Evolutionary conservation across 1,140 invertebrate genomes (phyloP).

Genomic region (Acyrthosiphon pisum): DNA sequence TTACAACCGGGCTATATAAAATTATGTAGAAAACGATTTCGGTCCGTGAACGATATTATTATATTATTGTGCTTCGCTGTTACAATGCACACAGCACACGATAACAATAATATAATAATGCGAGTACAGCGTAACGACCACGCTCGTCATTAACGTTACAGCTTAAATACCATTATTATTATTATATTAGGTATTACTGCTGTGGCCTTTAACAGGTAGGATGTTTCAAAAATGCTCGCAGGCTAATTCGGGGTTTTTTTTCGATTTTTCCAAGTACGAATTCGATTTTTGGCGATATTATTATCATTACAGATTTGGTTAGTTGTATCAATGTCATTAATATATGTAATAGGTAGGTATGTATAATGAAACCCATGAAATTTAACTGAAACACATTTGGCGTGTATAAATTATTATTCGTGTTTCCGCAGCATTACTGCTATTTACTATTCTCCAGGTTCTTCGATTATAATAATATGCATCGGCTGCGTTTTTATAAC

Average conservation of each 20-base stretch:
- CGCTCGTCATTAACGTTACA: background rate
- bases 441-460: background rate
- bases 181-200: too few species aligned
- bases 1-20: background rate
- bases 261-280: background rate
- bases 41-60: background rate
- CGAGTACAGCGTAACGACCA: background rate
- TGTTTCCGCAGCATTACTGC: background rate
- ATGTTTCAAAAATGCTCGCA: background rate
- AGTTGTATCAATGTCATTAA: too few species aligned
- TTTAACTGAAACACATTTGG: background rate
- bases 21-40: slow-evolving; percentile 8
- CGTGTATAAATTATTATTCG: background rate
- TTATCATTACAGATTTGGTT: too few species aligned
- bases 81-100: background rate
- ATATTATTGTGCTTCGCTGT: background rate
- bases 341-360: too few species aligned
- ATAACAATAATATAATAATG: background rate
- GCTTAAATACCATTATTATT: background rate
- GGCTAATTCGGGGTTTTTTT: background rate
- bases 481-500: background rate
- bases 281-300: background rate
- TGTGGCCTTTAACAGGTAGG: background rate
- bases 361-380: background rate
- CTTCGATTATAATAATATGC: background rate